A percentile compares a stretch with the other conserved stretches of the same genome.
Conservation (phyloP, 2,797 vertebrate genomes). For the Pseudochaenichthys georgianus region DNA sequence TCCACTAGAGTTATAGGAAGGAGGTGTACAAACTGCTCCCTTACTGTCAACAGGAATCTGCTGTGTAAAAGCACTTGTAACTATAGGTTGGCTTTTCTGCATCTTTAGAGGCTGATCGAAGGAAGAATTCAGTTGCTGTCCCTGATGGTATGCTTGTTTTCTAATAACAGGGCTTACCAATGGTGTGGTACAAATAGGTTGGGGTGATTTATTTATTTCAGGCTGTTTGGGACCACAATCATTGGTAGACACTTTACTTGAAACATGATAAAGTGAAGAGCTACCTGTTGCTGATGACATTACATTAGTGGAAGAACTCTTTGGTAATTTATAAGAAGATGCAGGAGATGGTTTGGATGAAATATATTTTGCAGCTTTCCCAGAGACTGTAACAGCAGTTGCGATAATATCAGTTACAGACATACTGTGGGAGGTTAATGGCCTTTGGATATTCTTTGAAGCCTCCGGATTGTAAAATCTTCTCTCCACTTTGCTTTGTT, state of each 20-base stretch:
- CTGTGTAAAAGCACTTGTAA: slow-evolving; percentile 10
- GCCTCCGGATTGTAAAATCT: slow-evolving; percentile 38
- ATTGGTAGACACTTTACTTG: slow-evolving; percentile 21
- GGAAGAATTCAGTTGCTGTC: slow-evolving; percentile 8
- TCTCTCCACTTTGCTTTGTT: slow-evolving; percentile 46
- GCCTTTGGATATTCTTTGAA: slow-evolving; percentile 38
- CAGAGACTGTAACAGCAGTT: slow-evolving; percentile 49
- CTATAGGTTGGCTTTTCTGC: slow-evolving; percentile 25
- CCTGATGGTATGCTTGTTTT: slow-evolving; percentile 33
- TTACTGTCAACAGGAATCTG: slow-evolving; percentile 25
- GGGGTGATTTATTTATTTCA: slow-evolving; percentile 8
- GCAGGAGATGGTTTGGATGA: slow-evolving; percentile 58
- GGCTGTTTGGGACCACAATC: slow-evolving; percentile 25
- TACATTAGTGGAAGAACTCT: slow-evolving; percentile 50
- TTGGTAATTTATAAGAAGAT: slow-evolving; percentile 50
- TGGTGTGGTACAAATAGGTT: slow-evolving; percentile 23
- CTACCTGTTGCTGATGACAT: slow-evolving; percentile 47
- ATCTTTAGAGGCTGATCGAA: slow-evolving; percentile 13
- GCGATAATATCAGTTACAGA: slow-evolving; percentile 28
- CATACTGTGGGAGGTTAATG: slow-evolving; percentile 10
- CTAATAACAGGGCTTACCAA: slow-evolving; percentile 29
- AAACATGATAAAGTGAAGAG: slow-evolving; percentile 21
- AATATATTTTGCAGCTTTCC: slow-evolving; percentile 73
- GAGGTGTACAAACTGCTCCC: slow-evolving; percentile 19
- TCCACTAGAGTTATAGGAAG: slow-evolving; percentile 25